Evolutionary conservation across 35 echinoderm and acorn worm genomes (phyloP).

Genomic region (Eucidaris tribuloides): DNA sequence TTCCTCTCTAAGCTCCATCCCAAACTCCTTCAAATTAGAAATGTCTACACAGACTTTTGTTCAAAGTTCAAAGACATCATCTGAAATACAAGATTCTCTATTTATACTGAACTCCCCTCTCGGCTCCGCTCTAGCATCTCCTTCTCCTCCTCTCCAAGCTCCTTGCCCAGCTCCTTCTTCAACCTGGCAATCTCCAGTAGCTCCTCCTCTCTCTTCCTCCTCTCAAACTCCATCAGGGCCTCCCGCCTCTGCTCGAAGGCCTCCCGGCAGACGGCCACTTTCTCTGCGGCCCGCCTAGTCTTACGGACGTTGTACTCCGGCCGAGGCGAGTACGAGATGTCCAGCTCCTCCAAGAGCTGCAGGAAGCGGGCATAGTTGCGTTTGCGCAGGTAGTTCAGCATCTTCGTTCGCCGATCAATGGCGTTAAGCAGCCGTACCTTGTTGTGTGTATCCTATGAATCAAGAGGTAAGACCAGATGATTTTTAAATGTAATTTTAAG

Average conservation of each 20-base stretch:
- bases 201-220: neutral
- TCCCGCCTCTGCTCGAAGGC: neutral
- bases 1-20: too few species aligned
- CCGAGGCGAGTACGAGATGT: neutral
- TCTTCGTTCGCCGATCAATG: neutral
- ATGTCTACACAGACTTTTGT: too few species aligned
- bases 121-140: neutral
- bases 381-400: constrained; percentile 20
- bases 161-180: constrained; percentile 20
- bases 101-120: too few species aligned
- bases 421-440: constrained; percentile 19
- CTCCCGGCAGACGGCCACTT: neutral
- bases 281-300: constrained; percentile 5
- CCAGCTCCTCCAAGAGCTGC: neutral
- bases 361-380: constrained; percentile 10
- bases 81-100: too few species aligned
- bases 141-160: constrained; percentile 2
- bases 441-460: constrained; percentile 5
- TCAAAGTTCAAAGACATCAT: too few species aligned
- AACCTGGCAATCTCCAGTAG: constrained; percentile 12
- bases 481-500: too few species aligned
- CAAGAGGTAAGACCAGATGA: too few species aligned
- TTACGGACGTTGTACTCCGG: neutral
- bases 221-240: constrained; percentile 18
- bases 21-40: too few species aligned